phyloP scores from a whole-genome alignment of 2,797 vertebrate genomes.

The Myiotriccus ornatus region DNA sequence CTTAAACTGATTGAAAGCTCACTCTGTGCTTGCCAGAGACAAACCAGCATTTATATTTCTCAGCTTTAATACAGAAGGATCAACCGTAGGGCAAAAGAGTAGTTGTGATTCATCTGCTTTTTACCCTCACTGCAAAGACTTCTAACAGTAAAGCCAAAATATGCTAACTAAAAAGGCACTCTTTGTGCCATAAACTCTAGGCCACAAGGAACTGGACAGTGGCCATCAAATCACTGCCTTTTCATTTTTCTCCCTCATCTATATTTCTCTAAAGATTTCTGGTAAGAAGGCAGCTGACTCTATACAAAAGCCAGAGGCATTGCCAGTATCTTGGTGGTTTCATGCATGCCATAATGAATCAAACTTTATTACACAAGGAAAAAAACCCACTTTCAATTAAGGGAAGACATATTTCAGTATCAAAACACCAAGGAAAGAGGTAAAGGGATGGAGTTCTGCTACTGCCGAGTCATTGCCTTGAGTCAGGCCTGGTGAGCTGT shows the following conservation, averaged over 20 bases:
- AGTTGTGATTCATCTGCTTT: constrained; percentile 52
- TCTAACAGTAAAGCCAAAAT: constrained; percentile 51
- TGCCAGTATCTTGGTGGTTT: constrained; percentile 63
- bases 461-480: background rate
- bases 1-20: constrained; percentile 27
- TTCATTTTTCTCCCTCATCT: constrained; percentile 62
- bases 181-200: constrained; percentile 66
- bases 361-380: background rate
- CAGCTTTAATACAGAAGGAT: constrained; percentile 44
- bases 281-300: constrained; percentile 66
- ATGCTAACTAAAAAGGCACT: constrained; percentile 64
- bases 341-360: constrained; percentile 18
- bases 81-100: constrained; percentile 42
- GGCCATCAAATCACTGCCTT: constrained; percentile 64
- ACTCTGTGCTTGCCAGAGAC: constrained; percentile 36
- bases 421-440: background rate
- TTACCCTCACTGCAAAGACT: constrained; percentile 53
- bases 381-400: background rate
- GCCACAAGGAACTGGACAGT: constrained; percentile 65
- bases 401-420: constrained; percentile 5
- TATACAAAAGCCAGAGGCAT: constrained; percentile 57
- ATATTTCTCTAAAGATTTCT: constrained; percentile 66
- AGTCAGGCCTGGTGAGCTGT: background rate
- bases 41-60: constrained; percentile 39
- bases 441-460: background rate